Percentiles rank a stretch among this genome's conserved stretches.
These are phyloP conservation scores for Rafetus swinhoei DNA, from an alignment of 2,113 vertebrate genomes.

Conservation along the genomic window DNA sequence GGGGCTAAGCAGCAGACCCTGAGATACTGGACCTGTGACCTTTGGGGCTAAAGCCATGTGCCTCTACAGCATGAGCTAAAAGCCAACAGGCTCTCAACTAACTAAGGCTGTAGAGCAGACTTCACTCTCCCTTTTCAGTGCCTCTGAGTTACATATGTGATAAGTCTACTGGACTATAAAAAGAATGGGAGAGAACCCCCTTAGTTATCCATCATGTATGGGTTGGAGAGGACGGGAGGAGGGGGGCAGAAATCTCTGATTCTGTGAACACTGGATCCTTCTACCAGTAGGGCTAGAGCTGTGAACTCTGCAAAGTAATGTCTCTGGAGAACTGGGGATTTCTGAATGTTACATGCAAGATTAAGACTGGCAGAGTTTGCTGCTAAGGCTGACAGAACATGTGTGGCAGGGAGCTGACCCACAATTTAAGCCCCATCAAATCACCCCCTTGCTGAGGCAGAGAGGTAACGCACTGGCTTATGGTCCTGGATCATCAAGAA, in stretches of 20 bases:
- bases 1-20: no score
- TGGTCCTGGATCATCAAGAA: not conserved
- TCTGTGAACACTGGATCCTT: no score
- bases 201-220: not conserved
- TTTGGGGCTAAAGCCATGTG: no score
- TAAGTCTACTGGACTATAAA: not conserved
- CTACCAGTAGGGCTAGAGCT: not conserved
- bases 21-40: no score
- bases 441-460: not conserved
- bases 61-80: no score
- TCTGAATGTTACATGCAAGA: not conserved
- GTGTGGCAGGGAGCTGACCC: no score
- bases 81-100: no score
- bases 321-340: not conserved
- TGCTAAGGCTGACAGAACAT: not conserved
- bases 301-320: not conserved
- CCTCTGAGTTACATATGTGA: no score
- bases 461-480: not conserved
- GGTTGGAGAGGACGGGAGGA: no score
- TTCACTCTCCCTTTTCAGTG: no score
- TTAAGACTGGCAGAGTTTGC: not conserved
- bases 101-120: no score
- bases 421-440: not conserved
- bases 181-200: not conserved
- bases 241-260: not conserved